Evolutionary conservation across 2,113 vertebrate genomes (phyloP), one percentile per base, ranked within the genome.

Genomic region (Sula dactylatra): DNA sequence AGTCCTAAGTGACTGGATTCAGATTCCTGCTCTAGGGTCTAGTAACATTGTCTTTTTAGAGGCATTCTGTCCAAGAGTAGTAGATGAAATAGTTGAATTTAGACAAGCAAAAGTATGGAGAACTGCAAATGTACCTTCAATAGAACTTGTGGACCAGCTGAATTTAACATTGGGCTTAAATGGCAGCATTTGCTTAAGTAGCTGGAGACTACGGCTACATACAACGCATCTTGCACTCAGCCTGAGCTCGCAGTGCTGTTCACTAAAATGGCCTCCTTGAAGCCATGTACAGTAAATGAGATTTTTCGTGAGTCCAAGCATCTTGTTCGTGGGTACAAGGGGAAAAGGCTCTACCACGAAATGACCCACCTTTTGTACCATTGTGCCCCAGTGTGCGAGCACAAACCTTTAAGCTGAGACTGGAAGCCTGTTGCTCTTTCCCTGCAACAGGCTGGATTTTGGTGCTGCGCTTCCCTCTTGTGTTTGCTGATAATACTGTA

Each of bases 381-480:
- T 24, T 8, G 52, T 62, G 16, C 36, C 67, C 34, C 49, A 16
- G 13, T 3, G 20, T 13, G 45, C 32, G 76, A 87, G 55, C 81
- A 10, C 22, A 36, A 45, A 15, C 34, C 61, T 47, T 19, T 3
- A 6, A 6, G n/a, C 65, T 0, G 1, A 22, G 76, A 0, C 25
- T 26, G 7, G 45, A 12, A 12, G 13, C 14, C 42, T 54, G 45
- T 45, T 66, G 88, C 74, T 14, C 27, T 22, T 58, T 17, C 70
- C 85, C 50, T 2, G 47, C n/a, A 0, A 1, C 2, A 5, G 21
- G 58, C 62, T 91, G 34, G 55, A 93, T 92, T 73, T 78, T 96
- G 96, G 69, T 97, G 88, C 93, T 96, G 91, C 91, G 74, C 97
- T 96, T 88, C 97, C 96, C 97, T 97, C 98, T 98, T 83, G 88